A percentile compares a stretch with the other conserved stretches of the same genome.
These are phyloP conservation scores for Gallinago nigripennis DNA, from an alignment of 2,797 vertebrate genomes.

Conservation along the genomic window DNA sequence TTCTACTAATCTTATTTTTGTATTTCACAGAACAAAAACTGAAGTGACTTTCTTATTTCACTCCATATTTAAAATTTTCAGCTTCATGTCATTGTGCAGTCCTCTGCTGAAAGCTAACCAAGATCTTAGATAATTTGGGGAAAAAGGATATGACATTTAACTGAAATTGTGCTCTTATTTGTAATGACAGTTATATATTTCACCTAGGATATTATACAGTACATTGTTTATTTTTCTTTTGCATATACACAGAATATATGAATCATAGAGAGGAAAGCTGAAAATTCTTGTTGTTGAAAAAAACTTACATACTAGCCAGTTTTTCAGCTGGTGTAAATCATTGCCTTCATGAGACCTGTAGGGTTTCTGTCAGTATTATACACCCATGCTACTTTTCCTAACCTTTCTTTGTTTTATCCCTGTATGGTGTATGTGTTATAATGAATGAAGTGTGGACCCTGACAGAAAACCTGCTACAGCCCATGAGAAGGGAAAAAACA, in stretches of 20 bases:
- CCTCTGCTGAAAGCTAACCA: not conserved
- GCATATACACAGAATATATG: not conserved
- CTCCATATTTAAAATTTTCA: slow-evolving; percentile 6
- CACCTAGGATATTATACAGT: not conserved
- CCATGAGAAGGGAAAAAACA: not conserved
- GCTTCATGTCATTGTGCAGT: not conserved
- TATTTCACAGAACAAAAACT: not conserved
- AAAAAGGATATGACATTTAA: not conserved
- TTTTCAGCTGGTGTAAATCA: not conserved
- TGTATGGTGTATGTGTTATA: not conserved
- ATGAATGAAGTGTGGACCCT: not conserved
- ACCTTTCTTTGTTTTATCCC: not conserved
- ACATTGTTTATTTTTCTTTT: not conserved
- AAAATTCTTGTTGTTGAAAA: not conserved
- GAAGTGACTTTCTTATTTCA: not conserved
- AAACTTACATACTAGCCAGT: not conserved
- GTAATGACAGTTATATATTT: slow-evolving; percentile 2
- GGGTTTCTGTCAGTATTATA: not conserved
- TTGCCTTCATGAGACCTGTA: not conserved
- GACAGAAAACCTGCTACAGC: not conserved
- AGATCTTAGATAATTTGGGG: slow-evolving; percentile 10
- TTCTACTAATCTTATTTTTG: not conserved
- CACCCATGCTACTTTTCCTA: not conserved
- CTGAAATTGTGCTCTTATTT: not conserved
- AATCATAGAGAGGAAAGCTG: not conserved